Conservation (phyloP, 2,113 vertebrate species). For the Tylochromis polylepis region DNA sequence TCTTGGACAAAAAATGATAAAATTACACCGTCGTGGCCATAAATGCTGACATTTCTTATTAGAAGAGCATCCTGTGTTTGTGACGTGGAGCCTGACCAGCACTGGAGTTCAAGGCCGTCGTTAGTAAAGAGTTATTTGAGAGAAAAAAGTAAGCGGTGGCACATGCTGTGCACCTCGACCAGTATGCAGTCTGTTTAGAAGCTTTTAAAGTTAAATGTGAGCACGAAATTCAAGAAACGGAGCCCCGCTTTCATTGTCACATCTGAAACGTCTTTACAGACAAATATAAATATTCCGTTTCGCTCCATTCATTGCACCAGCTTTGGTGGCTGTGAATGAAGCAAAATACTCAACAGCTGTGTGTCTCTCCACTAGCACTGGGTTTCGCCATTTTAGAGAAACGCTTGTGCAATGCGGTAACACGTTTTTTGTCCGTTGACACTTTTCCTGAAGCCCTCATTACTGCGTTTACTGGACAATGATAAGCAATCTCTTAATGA, state of each 20-base stretch:
- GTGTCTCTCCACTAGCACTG: neutral
- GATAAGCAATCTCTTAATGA: neutral
- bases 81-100: neutral
- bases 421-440: neutral
- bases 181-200: rapidly evolving
- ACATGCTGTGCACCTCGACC: too few species aligned
- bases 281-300: neutral
- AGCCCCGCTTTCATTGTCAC: neutral
- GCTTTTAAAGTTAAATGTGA: neutral
- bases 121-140: neutral
- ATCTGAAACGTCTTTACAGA: rapidly evolving
- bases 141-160: neutral
- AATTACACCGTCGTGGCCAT: neutral
- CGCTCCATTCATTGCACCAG: neutral
- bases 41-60: neutral
- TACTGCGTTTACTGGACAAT: neutral
- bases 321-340: neutral
- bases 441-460: neutral
- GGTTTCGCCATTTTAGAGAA: neutral
- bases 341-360: neutral
- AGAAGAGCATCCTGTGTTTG: neutral
- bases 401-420: neutral
- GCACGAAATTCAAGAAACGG: rapidly evolving
- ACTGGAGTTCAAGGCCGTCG: neutral
- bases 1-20: neutral